Evolutionary conservation across 2,797 vertebrate species (phyloP), one percentile per base, ranked within the genome.

Genomic region (Brachymystax lenok): DNA sequence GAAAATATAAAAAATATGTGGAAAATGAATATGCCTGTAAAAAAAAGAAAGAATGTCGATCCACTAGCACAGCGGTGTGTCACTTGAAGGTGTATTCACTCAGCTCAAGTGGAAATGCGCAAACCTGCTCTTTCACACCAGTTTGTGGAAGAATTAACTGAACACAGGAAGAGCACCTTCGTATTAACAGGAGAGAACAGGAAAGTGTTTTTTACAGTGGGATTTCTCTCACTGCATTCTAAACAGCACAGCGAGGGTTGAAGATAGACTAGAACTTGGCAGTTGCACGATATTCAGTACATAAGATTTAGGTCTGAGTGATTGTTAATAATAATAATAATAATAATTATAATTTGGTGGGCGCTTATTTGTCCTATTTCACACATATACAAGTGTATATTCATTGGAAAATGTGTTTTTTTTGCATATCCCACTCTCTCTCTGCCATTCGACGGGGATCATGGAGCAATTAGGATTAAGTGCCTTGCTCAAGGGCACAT

Each of bases 151-250:
- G 78, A 83, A 88, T 85, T 80, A 82, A 19, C 5, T 19, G 74
- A 52, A 59, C 30, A 76, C 0, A 7, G 68, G 81, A 69, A 72
- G 79, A 61, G 77, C 84, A 68, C 69, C 71, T 87, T 74, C 1
- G 56, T 80, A 77, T 61, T 67, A 64, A 51, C 19, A 16, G 6
- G 46, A 24, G 35, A 64, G 73, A 40, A 14, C 17, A 10, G 28
- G 73, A 83, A 87, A 79, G 85, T 8, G 69, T 83, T 8, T 0
- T 54, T 79, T 89, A 88, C 86, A 84, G 70, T 19, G 84, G 67
- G 80, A 84, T 59, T 86, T 77, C 0, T 8, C 24, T 56, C 83
- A 71, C 83, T 1, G 46, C 84, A 71, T 74, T 54, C 79, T 83
- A 80, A 90, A 80, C 84, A 83, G 87, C 78, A 81, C 88, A 76